Base-by-base conservation (phyloP, 2,888 invertebrate genomes). In the Argyresthia albistria region DNA sequence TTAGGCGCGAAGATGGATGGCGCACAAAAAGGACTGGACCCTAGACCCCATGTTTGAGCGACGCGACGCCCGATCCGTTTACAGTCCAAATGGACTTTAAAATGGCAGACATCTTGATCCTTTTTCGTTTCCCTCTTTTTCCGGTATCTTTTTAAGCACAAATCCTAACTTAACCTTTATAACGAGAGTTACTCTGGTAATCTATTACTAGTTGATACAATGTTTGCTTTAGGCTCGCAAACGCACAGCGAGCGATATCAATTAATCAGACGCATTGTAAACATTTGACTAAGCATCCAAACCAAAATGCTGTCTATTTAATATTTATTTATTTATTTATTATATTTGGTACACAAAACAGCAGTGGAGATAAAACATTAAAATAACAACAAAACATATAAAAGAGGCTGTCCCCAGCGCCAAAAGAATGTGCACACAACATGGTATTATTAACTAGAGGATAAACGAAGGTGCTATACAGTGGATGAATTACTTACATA, bases 11-110 rank as follows among this genome's bases (percentile, higher is more conserved):
- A 76, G 79, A 82, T 76, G 73, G 76, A 80, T 78, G 48, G 37
- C 36, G 35, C 12, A 8, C 37, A 14, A 1, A 14, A 45, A 37
- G 36, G 48, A 48, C 25, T 37, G 37, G 48, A 37, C 48, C 48
- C 14, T 15, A 36, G 37, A n/a, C 45, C 25, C 25, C 25, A 47
- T 12, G 43, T 66, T 65, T 25, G 25, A 25, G 25, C n/a, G 25
- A 25, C 25, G 58, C 56, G 63, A 61, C 63, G 58, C 59, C 58
- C 60, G 56, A 56, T 57, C 56, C 59, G 60, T 73, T 71, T 73
- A 70, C 75, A 73, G 76, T 76, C 69, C 66, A 77, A 76, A 80
- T 76, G 71, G 70, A 64, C 70, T 75, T 72, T 67, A 68, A 74
- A 73, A 64, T 62, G 58, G 59, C 64, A 39, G n/a, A 9, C 1